These are phyloP conservation scores for Bubo blakistoni DNA, from an alignment of 2,113 vertebrate species.

Conservation along the genomic window DNA sequence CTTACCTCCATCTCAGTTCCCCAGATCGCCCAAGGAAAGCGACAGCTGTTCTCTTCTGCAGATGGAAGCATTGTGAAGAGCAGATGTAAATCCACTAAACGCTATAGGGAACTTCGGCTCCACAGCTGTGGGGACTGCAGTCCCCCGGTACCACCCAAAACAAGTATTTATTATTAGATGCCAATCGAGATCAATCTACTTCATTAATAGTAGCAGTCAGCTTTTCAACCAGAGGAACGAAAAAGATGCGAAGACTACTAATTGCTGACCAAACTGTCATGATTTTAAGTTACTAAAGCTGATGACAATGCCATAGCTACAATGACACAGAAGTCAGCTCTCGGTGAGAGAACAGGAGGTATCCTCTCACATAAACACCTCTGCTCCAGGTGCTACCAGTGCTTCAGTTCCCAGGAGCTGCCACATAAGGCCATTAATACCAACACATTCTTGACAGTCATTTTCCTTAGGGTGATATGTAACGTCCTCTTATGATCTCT, in stretches of 20 bases:
- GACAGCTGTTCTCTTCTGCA: neutral
- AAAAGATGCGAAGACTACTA: neutral
- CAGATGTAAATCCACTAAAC: neutral
- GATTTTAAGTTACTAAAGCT: neutral
- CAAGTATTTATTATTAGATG: neutral
- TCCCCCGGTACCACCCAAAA: neutral
- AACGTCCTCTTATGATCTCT: accelerated
- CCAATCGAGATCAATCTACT: neutral
- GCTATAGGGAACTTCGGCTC: accelerated
- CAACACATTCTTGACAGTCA: accelerated
- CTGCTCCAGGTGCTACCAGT: neutral
- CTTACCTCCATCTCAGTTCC: neutral
- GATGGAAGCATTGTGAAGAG: neutral
- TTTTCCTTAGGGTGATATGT: neutral
- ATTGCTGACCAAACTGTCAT: neutral
- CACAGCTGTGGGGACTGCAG: neutral
- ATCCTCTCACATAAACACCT: neutral
- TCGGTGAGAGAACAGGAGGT: accelerated
- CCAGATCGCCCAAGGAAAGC: neutral
- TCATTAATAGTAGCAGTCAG: neutral
- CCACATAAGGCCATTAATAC: accelerated
- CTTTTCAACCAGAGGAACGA: neutral
- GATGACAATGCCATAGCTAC: neutral
- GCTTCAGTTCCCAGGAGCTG: neutral
- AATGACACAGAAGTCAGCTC: neutral